Evolutionary conservation across 2,113 vertebrate genomes (phyloP).

Genomic region (Gasterosteus nipponicus): DNA sequence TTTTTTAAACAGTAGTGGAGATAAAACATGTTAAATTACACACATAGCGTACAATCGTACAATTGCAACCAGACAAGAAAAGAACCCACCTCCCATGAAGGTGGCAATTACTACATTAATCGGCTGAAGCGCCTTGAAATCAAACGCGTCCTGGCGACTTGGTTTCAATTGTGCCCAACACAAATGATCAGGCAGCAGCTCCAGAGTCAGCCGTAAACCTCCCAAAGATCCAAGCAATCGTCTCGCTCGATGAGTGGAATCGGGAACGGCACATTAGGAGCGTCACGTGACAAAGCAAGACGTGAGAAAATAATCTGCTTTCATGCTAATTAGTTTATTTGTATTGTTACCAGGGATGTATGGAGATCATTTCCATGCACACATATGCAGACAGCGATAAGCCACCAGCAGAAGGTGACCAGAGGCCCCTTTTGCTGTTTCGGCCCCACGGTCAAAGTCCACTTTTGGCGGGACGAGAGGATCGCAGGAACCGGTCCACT

Average conservation of each 20-base stretch:
- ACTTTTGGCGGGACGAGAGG: no score
- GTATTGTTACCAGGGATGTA: not conserved
- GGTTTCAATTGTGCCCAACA: not conserved
- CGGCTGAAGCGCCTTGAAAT: slow-evolving; percentile 12
- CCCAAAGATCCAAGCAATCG: slow-evolving; percentile 29
- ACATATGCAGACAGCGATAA: not conserved
- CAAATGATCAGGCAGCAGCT: slow-evolving; percentile 1
- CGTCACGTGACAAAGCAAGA: not conserved
- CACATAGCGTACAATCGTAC: not conserved
- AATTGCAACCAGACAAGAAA: not conserved
- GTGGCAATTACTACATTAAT: slow-evolving; percentile 1
- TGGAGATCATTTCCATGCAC: not conserved
- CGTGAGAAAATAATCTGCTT: not conserved
- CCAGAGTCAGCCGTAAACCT: slow-evolving; percentile 3
- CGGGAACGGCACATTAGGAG: no score
- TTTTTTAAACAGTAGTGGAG: not conserved
- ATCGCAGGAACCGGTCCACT: not conserved
- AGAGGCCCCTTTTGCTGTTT: no score
- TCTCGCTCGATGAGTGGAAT: slow-evolving; percentile 14
- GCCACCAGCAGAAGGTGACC: no score
- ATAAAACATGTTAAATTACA: no score
- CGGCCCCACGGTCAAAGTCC: no score
- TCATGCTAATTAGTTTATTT: not conserved
- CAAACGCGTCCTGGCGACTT: not conserved
- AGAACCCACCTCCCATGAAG: not conserved